phyloP scores from a whole-genome alignment of 2,113 vertebrate genomes.

The Oncorhynchus nerka region DNA sequence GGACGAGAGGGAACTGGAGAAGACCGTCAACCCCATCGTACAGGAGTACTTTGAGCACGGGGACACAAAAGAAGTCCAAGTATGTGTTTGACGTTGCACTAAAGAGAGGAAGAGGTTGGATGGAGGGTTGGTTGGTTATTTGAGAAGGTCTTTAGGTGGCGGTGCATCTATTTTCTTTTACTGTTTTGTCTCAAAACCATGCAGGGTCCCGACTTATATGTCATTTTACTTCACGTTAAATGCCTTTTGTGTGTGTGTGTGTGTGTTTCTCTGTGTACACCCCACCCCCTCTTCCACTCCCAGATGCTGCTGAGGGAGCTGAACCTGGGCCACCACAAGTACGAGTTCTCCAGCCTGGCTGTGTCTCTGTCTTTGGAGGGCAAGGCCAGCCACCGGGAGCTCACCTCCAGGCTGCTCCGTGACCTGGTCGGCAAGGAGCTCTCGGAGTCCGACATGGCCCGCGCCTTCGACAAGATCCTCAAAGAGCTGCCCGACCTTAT shows the following conservation, averaged over 20 bases:
- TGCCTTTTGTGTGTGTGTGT: background rate
- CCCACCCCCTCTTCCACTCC: background rate
- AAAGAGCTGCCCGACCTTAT: constrained; percentile 84
- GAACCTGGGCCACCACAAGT: constrained; percentile 77
- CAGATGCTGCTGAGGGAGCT: constrained; percentile 80
- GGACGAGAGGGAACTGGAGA: constrained; percentile 79
- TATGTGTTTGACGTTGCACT: constrained; percentile 37
- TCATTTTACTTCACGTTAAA: background rate
- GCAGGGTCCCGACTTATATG: too few relatives aligned
- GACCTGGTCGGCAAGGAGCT: constrained; percentile 78
- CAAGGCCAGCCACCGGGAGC: constrained; percentile 86
- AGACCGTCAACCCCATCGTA: constrained; percentile 84
- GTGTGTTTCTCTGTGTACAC: constrained; percentile 3
- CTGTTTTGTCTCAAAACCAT: background rate
- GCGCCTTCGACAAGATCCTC: constrained; percentile 81
- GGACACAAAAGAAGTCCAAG: constrained; percentile 84
- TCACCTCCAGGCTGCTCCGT: constrained; percentile 82
- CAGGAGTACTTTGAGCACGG: constrained; percentile 87
- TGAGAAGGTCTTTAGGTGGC: background rate
- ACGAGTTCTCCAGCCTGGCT: constrained; percentile 78
- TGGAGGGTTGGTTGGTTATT: background rate
- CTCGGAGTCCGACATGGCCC: constrained; percentile 73
- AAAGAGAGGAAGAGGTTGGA: background rate
- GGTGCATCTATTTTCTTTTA: background rate
- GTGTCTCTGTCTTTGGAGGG: constrained; percentile 82